These are phyloP conservation scores for Mesitornis unicolor DNA, from an alignment of 2,113 vertebrate species.

Conservation along the genomic window DNA sequence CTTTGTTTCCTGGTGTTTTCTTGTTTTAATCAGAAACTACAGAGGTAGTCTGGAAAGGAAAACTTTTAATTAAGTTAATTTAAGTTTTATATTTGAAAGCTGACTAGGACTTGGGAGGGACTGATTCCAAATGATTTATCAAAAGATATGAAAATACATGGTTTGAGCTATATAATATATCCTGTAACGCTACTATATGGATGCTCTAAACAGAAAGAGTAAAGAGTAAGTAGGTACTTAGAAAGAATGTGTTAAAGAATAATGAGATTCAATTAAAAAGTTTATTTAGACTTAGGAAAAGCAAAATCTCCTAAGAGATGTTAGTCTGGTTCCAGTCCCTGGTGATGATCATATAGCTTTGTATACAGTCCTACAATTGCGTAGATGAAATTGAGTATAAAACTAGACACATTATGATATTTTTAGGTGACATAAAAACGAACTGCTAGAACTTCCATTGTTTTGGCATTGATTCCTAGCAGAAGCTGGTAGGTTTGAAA, in stretches of 20 bases:
- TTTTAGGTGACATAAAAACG: not conserved
- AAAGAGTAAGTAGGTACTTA: not conserved
- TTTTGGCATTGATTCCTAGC: not conserved
- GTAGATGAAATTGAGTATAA: not conserved
- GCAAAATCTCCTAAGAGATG: not conserved
- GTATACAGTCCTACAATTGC: not conserved
- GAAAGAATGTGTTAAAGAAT: not conserved
- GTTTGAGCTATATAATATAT: not conserved
- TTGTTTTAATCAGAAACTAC: slow-evolving; percentile 37
- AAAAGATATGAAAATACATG: not conserved
- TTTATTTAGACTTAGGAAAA: not conserved
- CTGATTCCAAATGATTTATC: not conserved
- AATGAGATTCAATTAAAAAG: not conserved
- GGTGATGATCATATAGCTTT: not conserved
- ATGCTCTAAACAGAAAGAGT: not conserved
- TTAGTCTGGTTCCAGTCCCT: not conserved
- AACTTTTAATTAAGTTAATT: slow-evolving; percentile 33
- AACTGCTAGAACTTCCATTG: not conserved
- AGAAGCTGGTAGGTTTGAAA: not conserved
- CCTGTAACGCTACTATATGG: not conserved
- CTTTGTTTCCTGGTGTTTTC: not conserved
- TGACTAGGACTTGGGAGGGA: not conserved
- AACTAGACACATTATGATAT: not conserved
- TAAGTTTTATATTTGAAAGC: slow-evolving; percentile 1
- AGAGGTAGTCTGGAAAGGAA: slow-evolving; percentile 31